Base-by-base conservation (phyloP, 2,113 vertebrate species). In the Daubentonia madagascariensis region DNA sequence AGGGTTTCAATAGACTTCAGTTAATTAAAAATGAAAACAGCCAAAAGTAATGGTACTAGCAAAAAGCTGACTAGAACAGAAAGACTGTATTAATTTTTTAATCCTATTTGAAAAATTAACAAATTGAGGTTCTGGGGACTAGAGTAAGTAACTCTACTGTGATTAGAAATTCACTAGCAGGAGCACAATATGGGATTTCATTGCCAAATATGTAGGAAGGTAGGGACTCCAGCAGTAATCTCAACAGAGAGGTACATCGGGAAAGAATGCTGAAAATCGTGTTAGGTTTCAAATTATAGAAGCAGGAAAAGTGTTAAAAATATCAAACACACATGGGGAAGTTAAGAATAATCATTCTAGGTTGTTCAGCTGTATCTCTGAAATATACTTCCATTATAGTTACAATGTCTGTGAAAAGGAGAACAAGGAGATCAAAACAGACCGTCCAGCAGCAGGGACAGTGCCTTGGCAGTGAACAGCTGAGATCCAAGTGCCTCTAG, bases 201-300 rank as follows among this genome's bases (percentile, higher is more conserved):
- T 45, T 86, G 30, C 30, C 67, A 90, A 81, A 22, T 59, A 52
- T 1, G 35, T 81, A 86, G 85, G 59, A 76, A 86, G 94, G 81
- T 68, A 59, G 67, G 54, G 48, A 91, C 63, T 65, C 11, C 8
- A 63, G 12, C 68, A 94, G 12, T 80, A 73, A 63, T 80, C 63
- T 93, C 72, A 50, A 67, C 50, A 57, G 40, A 52, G 3, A 63
- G 11, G 40, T 72, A 54, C n/a, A 72, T 23, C 12, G 67, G 68
- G 59, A 87, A 92, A 32, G 83, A 94, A 92, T 37, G 43, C 7
- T 85, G 87, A 81, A 75, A 86, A 85, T 45, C 50, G 37, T 37
- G 13, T 65, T 80, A 73, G 65, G n/a, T 90, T 97, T 90, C 57
- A 78, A 91, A 72, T 96, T 84, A 84, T 2, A 61, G 28, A 85